phyloP scores from a whole-genome alignment of 2,888 invertebrate genomes.

The Amphimallon solstitiale region DNA sequence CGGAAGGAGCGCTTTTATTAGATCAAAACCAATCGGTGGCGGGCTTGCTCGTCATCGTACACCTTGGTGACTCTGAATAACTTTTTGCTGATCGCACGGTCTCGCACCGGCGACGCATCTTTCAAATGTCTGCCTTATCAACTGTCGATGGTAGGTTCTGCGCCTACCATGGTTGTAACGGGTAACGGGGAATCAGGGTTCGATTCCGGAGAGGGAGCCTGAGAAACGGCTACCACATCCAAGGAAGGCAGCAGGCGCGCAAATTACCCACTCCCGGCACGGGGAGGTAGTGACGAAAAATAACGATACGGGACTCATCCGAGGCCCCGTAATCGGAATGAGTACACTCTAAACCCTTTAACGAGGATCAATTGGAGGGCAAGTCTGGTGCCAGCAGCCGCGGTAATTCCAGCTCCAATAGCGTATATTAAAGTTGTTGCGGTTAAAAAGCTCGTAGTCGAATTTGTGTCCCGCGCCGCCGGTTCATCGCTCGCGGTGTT shows the following conservation, averaged over 20 bases:
- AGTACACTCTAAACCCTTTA: too few relatives aligned
- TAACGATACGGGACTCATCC: background rate
- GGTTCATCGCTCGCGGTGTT: too few relatives aligned
- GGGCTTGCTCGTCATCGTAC: too few relatives aligned
- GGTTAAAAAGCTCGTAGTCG: conserved; percentile 63
- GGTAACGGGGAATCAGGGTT: conserved; percentile 80
- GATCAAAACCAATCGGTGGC: too few relatives aligned
- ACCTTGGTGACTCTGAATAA: too few relatives aligned
- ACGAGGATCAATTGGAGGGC: too few relatives aligned
- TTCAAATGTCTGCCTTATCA: conserved; percentile 62
- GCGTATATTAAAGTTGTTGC: conserved; percentile 77
- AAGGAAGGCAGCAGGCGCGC: conserved; percentile 79
- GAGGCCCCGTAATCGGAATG: background rate
- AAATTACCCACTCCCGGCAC: conserved; percentile 66
- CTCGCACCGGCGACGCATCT: conserved; percentile 55
- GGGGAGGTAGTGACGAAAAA: conserved; percentile 13
- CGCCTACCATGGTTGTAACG: conserved; percentile 76
- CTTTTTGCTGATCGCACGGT: too few relatives aligned
- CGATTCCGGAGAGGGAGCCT: conserved; percentile 67
- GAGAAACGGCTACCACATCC: conserved; percentile 72
- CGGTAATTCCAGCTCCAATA: conserved; percentile 78
- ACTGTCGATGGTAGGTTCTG: conserved; percentile 74
- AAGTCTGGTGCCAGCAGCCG: conserved; percentile 68
- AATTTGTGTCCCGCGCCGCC: conserved; percentile 66
- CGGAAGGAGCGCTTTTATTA: too few relatives aligned